Evolutionary conservation across 2,888 invertebrate genomes (phyloP), one percentile per base, ranked within the genome.

Genomic region (Ophion obscuratus): DNA sequence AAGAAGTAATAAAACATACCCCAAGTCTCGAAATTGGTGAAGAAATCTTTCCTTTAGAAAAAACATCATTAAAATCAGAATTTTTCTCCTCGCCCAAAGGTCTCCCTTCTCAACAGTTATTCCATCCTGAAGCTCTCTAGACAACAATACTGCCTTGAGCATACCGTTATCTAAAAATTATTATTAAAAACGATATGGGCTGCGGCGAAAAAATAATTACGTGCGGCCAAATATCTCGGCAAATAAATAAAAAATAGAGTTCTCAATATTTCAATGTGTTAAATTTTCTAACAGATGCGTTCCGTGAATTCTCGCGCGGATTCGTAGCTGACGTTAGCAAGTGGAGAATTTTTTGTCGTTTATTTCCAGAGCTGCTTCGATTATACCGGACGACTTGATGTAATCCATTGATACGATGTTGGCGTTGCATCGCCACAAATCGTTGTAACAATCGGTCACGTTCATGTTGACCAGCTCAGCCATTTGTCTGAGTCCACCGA

Each of bases 341-440:
- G 83, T 53, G 1, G 88, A 78, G 36, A 89, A 84, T 82, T 92
- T 89, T 85, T 88, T 89, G 61, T 92, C 91, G 64, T 92, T 93
- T 87, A 91, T 89, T 61, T 92, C 88, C 67, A 93, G 90, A 24
- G 92, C 92, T 24, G 89, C 86, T 47, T 97, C 96, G 67, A 97
- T 95, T 47, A 97, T 95, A 91, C 97, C 97, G 67, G 96, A 97
- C 24, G 96, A 96, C 85, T 97, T 95, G 91, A 97, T 96, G 92
- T 96, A 97, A 93, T 97, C 97, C 7, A 96, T 95, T 0, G 97
- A 96, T 2, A 97, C 95, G 40, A 97, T 96, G 92, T 97, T 97
- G 11, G 96, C 96, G 79, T 95, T 95, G 17, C 95, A 94, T 68
- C 96, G 95, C 97, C 97, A 97, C 62, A 95, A 95, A 7, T 96